Evolutionary conservation across 2,888 invertebrate species (phyloP).

Genomic region (Cotesia congregata): DNA sequence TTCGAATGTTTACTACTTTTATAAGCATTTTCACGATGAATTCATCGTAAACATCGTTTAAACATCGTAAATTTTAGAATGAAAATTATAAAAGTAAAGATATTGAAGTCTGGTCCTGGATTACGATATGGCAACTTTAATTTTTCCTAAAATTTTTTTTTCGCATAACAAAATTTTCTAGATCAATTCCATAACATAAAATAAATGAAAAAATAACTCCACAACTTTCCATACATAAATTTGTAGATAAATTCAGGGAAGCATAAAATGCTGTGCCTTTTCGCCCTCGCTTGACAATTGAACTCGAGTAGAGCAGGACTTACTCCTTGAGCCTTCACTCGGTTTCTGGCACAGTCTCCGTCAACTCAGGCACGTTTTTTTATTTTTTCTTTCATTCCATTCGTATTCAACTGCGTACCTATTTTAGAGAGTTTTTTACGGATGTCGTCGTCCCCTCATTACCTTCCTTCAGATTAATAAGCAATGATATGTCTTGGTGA

Average conservation of each 20-base stretch:
- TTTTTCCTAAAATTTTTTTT: too few relatives aligned
- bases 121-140: too few relatives aligned
- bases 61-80: too few relatives aligned
- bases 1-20: too few relatives aligned
- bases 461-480: slow-evolving; percentile 40
- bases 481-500: slow-evolving; percentile 37
- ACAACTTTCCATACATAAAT: neutral
- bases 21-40: too few relatives aligned
- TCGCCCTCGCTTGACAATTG: slow-evolving; percentile 4
- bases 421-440: neutral
- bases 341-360: slow-evolving; percentile 13
- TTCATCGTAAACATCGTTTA: too few relatives aligned
- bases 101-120: too few relatives aligned
- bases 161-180: too few relatives aligned
- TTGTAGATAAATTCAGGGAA: neutral
- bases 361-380: slow-evolving; percentile 23
- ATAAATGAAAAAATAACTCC: neutral
- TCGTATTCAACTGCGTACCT: neutral
- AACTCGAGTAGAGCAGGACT: neutral
- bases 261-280: slow-evolving; percentile 4
- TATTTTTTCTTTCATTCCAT: neutral
- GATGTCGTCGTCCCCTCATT: slow-evolving; percentile 31
- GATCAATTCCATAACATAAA: too few relatives aligned
- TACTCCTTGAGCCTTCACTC: neutral
- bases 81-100: too few relatives aligned